Percentiles rank a stretch among this genome's conserved stretches.
These are phyloP conservation scores for Tenthredo amoena DNA, from an alignment of 2,888 invertebrate species.

Conservation along the genomic window DNA sequence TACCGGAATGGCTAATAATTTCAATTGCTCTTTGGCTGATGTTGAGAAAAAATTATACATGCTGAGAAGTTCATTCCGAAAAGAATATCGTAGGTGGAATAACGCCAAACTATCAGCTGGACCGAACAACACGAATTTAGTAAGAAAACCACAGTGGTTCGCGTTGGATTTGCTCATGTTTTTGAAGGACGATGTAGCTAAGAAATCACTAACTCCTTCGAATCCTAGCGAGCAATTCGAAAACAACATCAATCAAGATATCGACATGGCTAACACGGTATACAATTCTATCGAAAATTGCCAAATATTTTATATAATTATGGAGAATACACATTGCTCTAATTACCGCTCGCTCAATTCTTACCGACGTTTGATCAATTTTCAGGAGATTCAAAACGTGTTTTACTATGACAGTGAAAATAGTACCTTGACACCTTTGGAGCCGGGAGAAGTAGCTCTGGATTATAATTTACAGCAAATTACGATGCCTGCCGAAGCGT, in stretches of 20 bases:
- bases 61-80: slow-evolving; percentile 53
- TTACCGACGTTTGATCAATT: not conserved
- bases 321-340: not conserved
- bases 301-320: not conserved
- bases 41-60: slow-evolving; percentile 54
- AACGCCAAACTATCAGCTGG: slow-evolving; percentile 52
- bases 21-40: slow-evolving; percentile 52
- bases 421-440: slow-evolving; percentile 50
- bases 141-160: slow-evolving; percentile 54
- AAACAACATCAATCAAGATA: slow-evolving; percentile 24
- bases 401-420: slow-evolving; percentile 55
- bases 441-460: slow-evolving; percentile 53
- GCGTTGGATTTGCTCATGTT: slow-evolving; percentile 53
- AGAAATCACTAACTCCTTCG: slow-evolving; percentile 41
- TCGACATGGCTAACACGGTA: slow-evolving; percentile 45
- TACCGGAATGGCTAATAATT: slow-evolving; percentile 51
- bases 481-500: slow-evolving; percentile 8
- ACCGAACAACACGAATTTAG: slow-evolving; percentile 42
- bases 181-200: slow-evolving; percentile 53
- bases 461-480: slow-evolving; percentile 52
- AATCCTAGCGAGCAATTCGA: slow-evolving; percentile 42
- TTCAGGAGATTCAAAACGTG: slow-evolving; percentile 52
- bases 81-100: slow-evolving; percentile 53
- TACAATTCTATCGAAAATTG: not conserved
- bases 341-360: not conserved